A percentile compares a stretch with the other conserved stretches of the same genome.
phyloP scores from a whole-genome alignment of 2,888 invertebrate genomes.

The Gisinianus flammeolus region DNA sequence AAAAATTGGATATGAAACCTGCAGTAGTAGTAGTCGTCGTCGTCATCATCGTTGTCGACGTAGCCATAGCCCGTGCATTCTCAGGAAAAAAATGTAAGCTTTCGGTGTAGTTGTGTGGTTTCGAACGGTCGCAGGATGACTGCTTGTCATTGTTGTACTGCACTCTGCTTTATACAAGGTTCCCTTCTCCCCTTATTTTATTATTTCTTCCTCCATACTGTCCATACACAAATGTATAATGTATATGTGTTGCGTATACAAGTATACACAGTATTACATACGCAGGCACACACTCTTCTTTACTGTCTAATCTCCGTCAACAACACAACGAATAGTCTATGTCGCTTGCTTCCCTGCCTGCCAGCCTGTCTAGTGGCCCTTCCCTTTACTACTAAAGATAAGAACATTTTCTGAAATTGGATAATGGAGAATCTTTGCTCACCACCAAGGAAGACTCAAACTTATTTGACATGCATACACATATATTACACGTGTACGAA shows the following conservation, averaged over 20 bases:
- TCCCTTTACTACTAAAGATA: too few relatives aligned
- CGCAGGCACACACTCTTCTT: not conserved
- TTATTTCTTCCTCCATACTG: not conserved
- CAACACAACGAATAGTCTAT: too few relatives aligned
- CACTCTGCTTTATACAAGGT: slow-evolving; percentile 10
- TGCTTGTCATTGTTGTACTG: slow-evolving; percentile 21
- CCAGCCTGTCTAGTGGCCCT: too few relatives aligned
- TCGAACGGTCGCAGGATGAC: slow-evolving; percentile 8
- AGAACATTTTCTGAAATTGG: not conserved
- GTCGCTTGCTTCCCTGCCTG: too few relatives aligned
- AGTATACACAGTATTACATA: not conserved
- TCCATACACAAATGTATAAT: not conserved
- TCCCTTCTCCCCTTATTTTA: not conserved
- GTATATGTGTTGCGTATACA: not conserved
- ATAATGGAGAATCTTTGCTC: not conserved
- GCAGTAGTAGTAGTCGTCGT: not conserved
- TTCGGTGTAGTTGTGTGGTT: slow-evolving; percentile 7
- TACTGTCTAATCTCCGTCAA: too few relatives aligned
- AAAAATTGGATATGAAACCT: slow-evolving; percentile 1
- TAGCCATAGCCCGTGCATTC: not conserved
- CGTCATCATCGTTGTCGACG: too few relatives aligned
- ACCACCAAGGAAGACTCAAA: too few relatives aligned
- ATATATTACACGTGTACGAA: too few relatives aligned
- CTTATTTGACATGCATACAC: too few relatives aligned
- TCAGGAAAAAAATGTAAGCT: not conserved